Evolutionary conservation across 2,888 invertebrate species (phyloP).

Genomic region (Crematogaster levior): DNA sequence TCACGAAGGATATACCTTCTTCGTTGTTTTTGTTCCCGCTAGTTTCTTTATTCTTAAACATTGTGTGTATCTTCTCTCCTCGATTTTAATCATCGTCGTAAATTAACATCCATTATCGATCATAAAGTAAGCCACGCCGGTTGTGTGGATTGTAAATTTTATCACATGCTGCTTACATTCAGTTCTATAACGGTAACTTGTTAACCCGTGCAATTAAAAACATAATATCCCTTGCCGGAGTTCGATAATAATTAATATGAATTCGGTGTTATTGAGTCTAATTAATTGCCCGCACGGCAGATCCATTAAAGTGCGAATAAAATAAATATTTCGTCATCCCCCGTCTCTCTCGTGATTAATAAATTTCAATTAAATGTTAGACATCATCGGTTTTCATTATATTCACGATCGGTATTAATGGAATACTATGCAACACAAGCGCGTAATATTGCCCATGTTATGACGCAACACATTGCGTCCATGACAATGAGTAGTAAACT

Average conservation of each 20-base stretch:
- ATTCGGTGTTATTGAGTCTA: neutral
- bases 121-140: too few relatives aligned
- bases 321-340: too few relatives aligned
- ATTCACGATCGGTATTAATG: neutral
- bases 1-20: slow-evolving; percentile 4
- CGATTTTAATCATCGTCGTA: neutral
- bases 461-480: neutral
- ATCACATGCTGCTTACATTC: neutral
- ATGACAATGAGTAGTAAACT: neutral
- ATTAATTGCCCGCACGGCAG: neutral
- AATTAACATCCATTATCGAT: too few relatives aligned
- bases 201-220: slow-evolving; percentile 7
- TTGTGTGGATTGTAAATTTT: neutral
- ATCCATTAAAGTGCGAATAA: too few relatives aligned
- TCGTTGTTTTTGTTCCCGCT: neutral
- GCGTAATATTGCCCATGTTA: neutral
- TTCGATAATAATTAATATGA: slow-evolving; percentile 9
- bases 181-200: neutral
- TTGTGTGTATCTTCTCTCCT: neutral
- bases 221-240: neutral
- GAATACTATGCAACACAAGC: neutral
- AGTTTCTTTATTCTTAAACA: neutral
- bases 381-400: slow-evolving; percentile 1
- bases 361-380: slow-evolving; percentile 27
- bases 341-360: neutral